Evolutionary conservation across 2,113 vertebrate species (phyloP).

Genomic region (Thunnus thynnus): DNA sequence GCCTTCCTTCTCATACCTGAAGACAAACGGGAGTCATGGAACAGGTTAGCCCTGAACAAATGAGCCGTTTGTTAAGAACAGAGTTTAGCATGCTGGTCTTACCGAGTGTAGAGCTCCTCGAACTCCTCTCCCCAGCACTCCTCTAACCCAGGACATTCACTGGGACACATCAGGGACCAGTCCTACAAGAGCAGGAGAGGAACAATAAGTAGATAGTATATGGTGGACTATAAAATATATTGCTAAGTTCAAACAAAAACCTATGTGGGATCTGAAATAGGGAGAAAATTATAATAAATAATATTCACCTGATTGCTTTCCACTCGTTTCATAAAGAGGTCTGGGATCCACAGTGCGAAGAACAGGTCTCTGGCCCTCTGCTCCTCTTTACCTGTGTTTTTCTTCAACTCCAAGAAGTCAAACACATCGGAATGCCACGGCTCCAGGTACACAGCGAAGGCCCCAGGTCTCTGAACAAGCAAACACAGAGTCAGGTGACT

Average conservation of each 20-base stretch:
- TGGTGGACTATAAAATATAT: background rate
- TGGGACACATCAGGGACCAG: constrained; percentile 98
- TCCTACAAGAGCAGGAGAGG: constrained; percentile 82
- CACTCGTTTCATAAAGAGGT: constrained; percentile 98
- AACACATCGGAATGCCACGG: constrained; percentile 97
- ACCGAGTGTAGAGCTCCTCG: constrained; percentile 95
- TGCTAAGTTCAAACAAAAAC: background rate
- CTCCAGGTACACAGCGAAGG: constrained; percentile 97
- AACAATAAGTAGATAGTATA: constrained; percentile 1
- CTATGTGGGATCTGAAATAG: background rate
- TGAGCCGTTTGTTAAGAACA: background rate
- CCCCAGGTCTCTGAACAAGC: constrained; percentile 90
- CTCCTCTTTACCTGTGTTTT: constrained; percentile 98
- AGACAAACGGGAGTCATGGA: background rate
- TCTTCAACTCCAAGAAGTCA: constrained; percentile 97
- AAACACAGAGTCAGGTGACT: background rate
- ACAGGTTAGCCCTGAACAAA: background rate
- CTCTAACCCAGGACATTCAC: constrained; percentile 93
- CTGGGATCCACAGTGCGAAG: constrained; percentile 97
- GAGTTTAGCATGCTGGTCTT: background rate
- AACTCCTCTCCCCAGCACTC: constrained; percentile 98
- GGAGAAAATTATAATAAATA: background rate
- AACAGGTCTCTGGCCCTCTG: constrained; percentile 97
- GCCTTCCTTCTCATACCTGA: constrained; percentile 93
- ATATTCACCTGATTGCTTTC: constrained; percentile 92